Evolutionary conservation across 2,797 vertebrate genomes (phyloP), one percentile per base, ranked within the genome.

Genomic region (Micropoecilia bifurca): DNA sequence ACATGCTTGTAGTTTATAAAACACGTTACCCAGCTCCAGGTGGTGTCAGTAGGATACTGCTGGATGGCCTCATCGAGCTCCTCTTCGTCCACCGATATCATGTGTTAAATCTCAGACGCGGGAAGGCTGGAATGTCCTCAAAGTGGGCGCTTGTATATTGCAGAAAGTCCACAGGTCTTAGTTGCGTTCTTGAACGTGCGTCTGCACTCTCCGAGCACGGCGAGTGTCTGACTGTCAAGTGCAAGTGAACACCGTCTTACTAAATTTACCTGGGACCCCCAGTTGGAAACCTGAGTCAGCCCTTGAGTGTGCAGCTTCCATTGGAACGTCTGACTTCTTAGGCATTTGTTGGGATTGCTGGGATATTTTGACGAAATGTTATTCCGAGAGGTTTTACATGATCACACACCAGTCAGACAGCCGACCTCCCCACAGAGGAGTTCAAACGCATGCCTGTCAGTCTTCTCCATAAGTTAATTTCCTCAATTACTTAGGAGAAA

Each of bases 1-100:
- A 46, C 79, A 86, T 79, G 81, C 85, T 88, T 14, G 81, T 39
- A 5, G 74, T 77, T 76, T 10, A 61, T 5, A 88, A 76, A 86
- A 28, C 36, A 84, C 82, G 80, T 95, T 95, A 96, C 95, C 95
- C 95, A 96, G 88, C 93, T 95, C 95, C 95, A 96, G 81, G 92
- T 95, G 87, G 90, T 94, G 76, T 94, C 93, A 25, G 66, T 59
- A 74, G 53, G 80, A 84, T 93, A 85, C 2, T 80, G 87, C 66
- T 91, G 90, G 72, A 57, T 85, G 47, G 88, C 79, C 63, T 93
- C 93, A 63, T 93, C 86, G 6, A 93, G 76, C 59, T 95, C 92
- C 71, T 93, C 94, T 71, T 80, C 90, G 73, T 90, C 89, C 74
- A 92, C 93, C 63, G 93, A 90, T 89, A 76, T 92, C 93, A 94